phyloP scores from a whole-genome alignment of 2,113 vertebrate genomes.

The Corythoichthys haematopterus region DNA sequence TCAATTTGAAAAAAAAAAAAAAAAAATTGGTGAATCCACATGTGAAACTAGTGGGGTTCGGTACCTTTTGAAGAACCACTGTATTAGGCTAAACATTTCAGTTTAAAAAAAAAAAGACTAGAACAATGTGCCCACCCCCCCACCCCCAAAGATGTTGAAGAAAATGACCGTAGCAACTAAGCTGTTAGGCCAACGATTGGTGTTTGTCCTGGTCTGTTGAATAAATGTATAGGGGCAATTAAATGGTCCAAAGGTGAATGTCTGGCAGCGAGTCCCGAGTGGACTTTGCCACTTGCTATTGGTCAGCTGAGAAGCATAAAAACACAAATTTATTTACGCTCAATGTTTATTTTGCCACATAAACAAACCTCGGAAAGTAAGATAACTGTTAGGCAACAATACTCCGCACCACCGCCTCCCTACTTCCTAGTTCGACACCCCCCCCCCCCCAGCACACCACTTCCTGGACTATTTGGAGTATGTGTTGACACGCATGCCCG shows the following conservation, averaged over 20 bases:
- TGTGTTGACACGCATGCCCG: not conserved
- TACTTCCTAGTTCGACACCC: conserved; percentile 17
- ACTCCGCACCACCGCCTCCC: not conserved
- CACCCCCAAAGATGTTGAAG: too few species aligned
- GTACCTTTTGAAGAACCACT: too few species aligned
- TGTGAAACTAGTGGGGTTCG: too few species aligned
- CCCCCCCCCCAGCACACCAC: conserved; percentile 3
- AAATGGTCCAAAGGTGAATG: not conserved
- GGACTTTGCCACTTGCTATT: not conserved
- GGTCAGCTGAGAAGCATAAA: not conserved
- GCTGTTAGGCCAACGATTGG: too few species aligned
- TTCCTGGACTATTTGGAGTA: conserved; percentile 32
- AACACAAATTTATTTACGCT: not conserved
- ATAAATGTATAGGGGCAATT: too few species aligned
- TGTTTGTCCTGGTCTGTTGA: too few species aligned
- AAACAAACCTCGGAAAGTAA: not conserved
- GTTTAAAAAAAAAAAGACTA: too few species aligned
- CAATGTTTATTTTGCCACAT: not conserved
- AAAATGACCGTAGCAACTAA: too few species aligned
- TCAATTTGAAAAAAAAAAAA: too few species aligned
- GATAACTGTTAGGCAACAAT: not conserved
- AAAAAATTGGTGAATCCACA: too few species aligned
- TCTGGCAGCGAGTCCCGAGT: not conserved
- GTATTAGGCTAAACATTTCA: too few species aligned
- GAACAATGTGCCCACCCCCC: too few species aligned